Percentiles rank a stretch among this genome's conserved stretches.
Evolutionary conservation across 2,797 vertebrate species (phyloP).

Genomic region (Acropternis orthonyx): DNA sequence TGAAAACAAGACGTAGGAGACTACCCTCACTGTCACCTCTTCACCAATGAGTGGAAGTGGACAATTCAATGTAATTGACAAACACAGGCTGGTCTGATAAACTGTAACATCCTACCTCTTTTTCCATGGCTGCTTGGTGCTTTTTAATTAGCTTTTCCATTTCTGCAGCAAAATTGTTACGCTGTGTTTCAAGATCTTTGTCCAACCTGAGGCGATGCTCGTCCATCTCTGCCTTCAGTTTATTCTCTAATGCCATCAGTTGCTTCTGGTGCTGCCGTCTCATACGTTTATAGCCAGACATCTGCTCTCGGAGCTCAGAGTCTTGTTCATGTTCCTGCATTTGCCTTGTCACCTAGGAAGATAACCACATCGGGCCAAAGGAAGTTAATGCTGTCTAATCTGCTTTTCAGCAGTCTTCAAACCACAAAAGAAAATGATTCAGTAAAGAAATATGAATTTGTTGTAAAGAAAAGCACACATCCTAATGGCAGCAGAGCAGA

Average conservation of each 20-base stretch:
- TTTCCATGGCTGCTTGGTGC: constrained; percentile 95
- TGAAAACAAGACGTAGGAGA: constrained; percentile 44
- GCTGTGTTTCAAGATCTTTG: constrained; percentile 98
- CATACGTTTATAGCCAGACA: constrained; percentile 98
- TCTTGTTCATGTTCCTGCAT: constrained; percentile 99
- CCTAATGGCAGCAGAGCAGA: constrained; percentile 32
- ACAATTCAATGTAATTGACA: constrained; percentile 20
- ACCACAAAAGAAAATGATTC: neutral
- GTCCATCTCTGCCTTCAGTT: constrained; percentile 97
- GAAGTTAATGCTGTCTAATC: constrained; percentile 25
- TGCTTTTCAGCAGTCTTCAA: constrained; percentile 26
- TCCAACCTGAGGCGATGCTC: constrained; percentile 97
- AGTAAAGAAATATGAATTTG: neutral
- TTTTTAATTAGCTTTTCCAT: constrained; percentile 99
- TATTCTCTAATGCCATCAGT: constrained; percentile 96
- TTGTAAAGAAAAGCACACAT: neutral
- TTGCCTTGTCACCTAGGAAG: constrained; percentile 92
- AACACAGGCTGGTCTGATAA: neutral
- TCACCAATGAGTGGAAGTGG: neutral
- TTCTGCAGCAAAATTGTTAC: constrained; percentile 94
- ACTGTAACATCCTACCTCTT: constrained; percentile 84
- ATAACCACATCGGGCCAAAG: constrained; percentile 6
- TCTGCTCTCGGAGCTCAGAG: constrained; percentile 96
- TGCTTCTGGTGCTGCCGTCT: constrained; percentile 98
- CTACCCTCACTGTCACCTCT: constrained; percentile 29